phyloP scores from a whole-genome alignment of 2,113 vertebrate species.

The Labeo catla region DNA sequence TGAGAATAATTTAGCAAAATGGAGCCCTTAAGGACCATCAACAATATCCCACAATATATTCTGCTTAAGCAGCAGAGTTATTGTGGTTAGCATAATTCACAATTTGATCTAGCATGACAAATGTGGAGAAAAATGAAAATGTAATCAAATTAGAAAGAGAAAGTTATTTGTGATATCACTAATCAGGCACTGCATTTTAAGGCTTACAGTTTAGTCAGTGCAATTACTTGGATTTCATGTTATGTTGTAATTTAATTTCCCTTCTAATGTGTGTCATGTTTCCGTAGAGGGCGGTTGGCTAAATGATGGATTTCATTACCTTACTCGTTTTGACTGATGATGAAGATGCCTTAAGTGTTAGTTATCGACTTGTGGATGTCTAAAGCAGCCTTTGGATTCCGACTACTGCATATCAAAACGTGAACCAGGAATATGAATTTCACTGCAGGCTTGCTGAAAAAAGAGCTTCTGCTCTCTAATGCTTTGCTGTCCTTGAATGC shows the following conservation, averaged over 20 bases:
- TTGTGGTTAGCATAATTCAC: conserved; percentile 4
- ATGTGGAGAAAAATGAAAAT: neutral
- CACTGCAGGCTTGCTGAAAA: neutral
- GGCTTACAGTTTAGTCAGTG: neutral
- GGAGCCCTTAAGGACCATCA: neutral
- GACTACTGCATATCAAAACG: neutral
- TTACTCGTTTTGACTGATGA: conserved; percentile 12
- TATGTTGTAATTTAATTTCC: neutral
- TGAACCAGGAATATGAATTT: conserved; percentile 70
- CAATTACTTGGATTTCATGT: conserved; percentile 12
- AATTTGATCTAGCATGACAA: neutral
- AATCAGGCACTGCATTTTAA: neutral
- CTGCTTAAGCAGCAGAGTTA: neutral
- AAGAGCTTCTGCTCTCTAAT: conserved; percentile 5
- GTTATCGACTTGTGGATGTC: neutral
- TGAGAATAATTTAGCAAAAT: neutral
- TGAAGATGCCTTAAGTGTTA: conserved; percentile 34
- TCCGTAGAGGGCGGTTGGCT: conserved; percentile 34
- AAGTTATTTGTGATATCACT: neutral
- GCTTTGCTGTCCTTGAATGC: conserved; percentile 34
- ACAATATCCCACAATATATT: neutral
- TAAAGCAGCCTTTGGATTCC: conserved; percentile 28
- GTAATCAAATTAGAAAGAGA: neutral
- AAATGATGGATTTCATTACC: conserved; percentile 39
- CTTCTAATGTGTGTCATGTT: conserved; percentile 34